These are phyloP conservation scores for Oscheius sp. DNA, from an alignment of 2,888 invertebrate genomes.

Conservation along the genomic window DNA sequence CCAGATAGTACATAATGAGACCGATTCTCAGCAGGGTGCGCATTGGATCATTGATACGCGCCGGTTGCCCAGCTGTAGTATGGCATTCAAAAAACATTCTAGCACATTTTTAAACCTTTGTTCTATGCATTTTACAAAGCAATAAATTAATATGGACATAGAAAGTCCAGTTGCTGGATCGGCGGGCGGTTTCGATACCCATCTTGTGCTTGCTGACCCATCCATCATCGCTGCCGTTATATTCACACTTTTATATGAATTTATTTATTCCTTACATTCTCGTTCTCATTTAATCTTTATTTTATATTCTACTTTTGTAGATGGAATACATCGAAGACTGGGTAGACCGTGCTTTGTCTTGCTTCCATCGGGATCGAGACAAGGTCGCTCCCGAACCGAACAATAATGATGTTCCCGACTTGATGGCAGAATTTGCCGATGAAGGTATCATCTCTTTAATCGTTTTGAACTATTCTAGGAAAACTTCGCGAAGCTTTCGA, in stretches of 20 bases:
- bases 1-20: slow-evolving; percentile 14
- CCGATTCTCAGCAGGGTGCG: slow-evolving; percentile 21
- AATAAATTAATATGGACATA: slow-evolving; percentile 11
- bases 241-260: slow-evolving; percentile 14
- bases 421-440: slow-evolving; percentile 9
- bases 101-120: not conserved
- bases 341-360: slow-evolving; percentile 56
- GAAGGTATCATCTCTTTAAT: not conserved
- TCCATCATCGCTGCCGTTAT: slow-evolving; percentile 30
- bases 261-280: not conserved
- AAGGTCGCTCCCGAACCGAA: slow-evolving; percentile 23
- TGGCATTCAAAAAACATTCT: slow-evolving; percentile 1
- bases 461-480: slow-evolving; percentile 27
- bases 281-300: not conserved
- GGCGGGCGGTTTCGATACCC: slow-evolving; percentile 32
- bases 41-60: slow-evolving; percentile 25
- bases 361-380: slow-evolving; percentile 44
- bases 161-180: slow-evolving; percentile 15
- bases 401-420: slow-evolving; percentile 17
- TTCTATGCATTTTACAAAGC: not conserved
- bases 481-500: slow-evolving; percentile 24
- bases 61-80: slow-evolving; percentile 1
- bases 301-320: slow-evolving; percentile 12
- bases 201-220: slow-evolving; percentile 30
- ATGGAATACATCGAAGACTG: slow-evolving; percentile 56